A percentile compares a stretch with the other conserved stretches of the same genome.
These are phyloP conservation scores for Nyctibius grandis DNA, from an alignment of 2,797 vertebrate genomes.

Conservation along the genomic window DNA sequence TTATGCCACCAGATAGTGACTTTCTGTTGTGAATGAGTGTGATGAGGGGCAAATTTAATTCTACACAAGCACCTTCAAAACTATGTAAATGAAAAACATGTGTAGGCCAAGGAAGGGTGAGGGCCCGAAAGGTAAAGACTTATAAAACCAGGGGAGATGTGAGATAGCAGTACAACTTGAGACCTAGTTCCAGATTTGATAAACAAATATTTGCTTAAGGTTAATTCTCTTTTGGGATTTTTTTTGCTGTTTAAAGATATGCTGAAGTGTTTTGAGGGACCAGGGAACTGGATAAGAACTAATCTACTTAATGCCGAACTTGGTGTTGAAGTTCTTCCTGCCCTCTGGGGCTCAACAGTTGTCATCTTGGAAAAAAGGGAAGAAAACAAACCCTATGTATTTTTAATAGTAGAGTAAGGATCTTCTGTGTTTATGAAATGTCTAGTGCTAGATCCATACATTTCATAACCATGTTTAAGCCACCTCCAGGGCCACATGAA, in stretches of 20 bases:
- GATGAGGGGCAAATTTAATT: not conserved
- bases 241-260: not conserved
- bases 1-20: not conserved
- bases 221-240: not conserved
- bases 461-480: not conserved
- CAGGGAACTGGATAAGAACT: not conserved
- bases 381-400: not conserved
- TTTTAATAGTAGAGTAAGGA: not conserved
- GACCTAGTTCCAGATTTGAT: not conserved
- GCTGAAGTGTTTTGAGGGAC: not conserved
- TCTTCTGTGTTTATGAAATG: not conserved
- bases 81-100: rapidly evolving
- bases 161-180: not conserved
- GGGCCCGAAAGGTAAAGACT: not conserved
- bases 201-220: not conserved
- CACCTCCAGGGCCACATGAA: not conserved
- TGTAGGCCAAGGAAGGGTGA: not conserved
- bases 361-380: not conserved
- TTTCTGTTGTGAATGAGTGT: not conserved
- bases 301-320: rapidly evolving
- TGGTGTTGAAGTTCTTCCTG: not conserved
- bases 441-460: not conserved
- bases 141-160: not conserved
- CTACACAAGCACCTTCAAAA: not conserved
- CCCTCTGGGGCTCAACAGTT: not conserved